Conservation (phyloP, 37 sponge, comb jelly and placozoan species). For the Hormiphora californensis region DNA sequence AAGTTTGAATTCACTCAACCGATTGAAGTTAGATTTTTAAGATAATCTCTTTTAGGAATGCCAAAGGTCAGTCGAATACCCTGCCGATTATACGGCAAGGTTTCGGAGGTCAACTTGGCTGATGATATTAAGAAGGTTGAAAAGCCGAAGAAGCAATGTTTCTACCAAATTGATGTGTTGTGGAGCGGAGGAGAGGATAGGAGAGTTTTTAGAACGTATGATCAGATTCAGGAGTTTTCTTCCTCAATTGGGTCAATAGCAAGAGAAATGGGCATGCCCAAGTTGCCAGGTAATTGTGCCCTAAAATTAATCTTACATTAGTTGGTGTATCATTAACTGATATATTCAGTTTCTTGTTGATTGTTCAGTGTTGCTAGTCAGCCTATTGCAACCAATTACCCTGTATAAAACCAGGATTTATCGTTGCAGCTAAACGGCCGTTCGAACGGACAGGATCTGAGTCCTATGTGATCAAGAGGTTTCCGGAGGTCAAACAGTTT, state of each 20-base stretch:
- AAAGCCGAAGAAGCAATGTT: conserved; percentile 32
- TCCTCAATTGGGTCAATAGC: background rate
- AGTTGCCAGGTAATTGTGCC: conserved; percentile 4
- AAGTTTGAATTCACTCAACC: too few species aligned
- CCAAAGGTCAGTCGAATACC: background rate
- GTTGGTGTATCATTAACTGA: too few species aligned
- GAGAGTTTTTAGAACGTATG: conserved; percentile 16
- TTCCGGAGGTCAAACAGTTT: background rate
- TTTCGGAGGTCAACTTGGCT: background rate
- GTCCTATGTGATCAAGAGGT: background rate
- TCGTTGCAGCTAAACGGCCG: too few species aligned
- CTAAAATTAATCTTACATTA: too few species aligned
- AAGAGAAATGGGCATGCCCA: conserved; percentile 20
- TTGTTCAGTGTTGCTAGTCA: too few species aligned
- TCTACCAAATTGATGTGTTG: conserved; percentile 12
- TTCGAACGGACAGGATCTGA: too few species aligned
- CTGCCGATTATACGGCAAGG: background rate
- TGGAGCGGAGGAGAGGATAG: background rate
- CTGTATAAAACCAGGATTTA: too few species aligned
- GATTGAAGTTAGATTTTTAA: too few species aligned
- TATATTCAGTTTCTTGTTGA: too few species aligned
- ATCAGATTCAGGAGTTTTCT: conserved; percentile 9
- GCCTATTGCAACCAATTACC: too few species aligned
- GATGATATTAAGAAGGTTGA: conserved; percentile 10
- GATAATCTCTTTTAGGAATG: too few species aligned